Percentiles rank a stretch among this genome's conserved stretches.
phyloP scores from a whole-genome alignment of 2,113 vertebrate genomes.

The Neogale vison region DNA sequence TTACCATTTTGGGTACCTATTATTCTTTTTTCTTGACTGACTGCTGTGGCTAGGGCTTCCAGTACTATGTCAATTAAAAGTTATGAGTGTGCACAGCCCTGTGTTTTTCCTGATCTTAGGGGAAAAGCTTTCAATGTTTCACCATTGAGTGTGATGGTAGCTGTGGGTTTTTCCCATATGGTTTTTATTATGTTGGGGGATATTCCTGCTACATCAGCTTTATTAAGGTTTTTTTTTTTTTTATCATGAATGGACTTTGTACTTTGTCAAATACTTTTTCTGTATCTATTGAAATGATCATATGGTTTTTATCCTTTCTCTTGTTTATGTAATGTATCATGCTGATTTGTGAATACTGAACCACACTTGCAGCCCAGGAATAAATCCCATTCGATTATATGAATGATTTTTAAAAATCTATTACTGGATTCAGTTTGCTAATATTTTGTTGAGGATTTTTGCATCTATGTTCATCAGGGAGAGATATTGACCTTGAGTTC shows the following conservation, averaged over 20 bases:
- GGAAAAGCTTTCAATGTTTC: too few relatives aligned
- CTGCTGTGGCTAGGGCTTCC: background rate
- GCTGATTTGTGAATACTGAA: background rate
- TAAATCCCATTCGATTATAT: background rate
- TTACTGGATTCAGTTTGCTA: background rate
- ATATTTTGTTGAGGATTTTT: background rate
- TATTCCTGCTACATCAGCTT: background rate
- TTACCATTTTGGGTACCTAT: background rate
- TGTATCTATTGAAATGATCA: background rate
- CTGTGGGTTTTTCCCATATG: background rate
- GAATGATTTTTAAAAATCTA: background rate
- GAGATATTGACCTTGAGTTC: background rate
- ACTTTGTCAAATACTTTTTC: background rate
- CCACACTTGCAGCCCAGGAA: background rate
- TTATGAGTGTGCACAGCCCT: background rate
- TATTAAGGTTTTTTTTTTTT: background rate
- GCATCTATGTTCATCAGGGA: background rate
- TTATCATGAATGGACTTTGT: background rate
- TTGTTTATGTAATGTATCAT: background rate
- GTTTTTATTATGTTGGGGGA: background rate
- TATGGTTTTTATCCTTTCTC: background rate
- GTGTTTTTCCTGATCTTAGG: background rate
- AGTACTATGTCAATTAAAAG: background rate
- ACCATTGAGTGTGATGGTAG: too few relatives aligned
- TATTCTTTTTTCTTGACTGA: background rate